These are phyloP conservation scores for Daubentonia madagascariensis DNA, from an alignment of 2,113 vertebrate species.

Conservation along the genomic window DNA sequence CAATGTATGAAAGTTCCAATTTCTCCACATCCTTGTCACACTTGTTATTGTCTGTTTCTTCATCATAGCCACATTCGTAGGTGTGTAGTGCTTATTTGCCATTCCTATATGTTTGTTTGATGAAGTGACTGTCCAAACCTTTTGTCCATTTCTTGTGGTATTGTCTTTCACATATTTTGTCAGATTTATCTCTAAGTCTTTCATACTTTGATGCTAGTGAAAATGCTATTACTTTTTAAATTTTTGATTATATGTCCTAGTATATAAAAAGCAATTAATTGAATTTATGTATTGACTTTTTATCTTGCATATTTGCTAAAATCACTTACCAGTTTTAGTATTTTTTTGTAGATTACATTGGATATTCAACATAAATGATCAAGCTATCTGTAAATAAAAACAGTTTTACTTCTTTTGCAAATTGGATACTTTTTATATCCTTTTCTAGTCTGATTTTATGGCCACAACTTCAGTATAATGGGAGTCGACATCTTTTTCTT, in stretches of 20 bases:
- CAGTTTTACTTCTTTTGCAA: not conserved
- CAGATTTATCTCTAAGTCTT: not conserved
- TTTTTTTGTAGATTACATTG: not conserved
- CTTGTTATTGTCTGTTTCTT: too few species aligned
- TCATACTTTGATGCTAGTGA: not conserved
- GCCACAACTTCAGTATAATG: not conserved
- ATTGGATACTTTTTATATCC: not conserved
- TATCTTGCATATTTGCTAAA: not conserved
- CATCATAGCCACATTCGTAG: too few species aligned
- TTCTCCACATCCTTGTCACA: too few species aligned
- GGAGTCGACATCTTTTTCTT: not conserved
- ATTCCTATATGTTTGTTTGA: too few species aligned
- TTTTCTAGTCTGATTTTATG: not conserved
- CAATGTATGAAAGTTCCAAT: too few species aligned
- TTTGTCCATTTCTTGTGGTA: not conserved
- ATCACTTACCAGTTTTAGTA: not conserved
- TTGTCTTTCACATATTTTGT: not conserved
- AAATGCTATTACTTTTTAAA: not conserved
- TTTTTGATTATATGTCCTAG: not conserved
- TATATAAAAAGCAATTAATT: not conserved
- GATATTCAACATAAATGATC: not conserved
- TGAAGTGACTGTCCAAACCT: not conserved
- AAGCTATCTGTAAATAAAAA: not conserved
- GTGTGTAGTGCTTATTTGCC: too few species aligned
- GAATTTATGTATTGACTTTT: not conserved